A percentile compares a stretch with the other conserved stretches of the same genome.
phyloP scores from a whole-genome alignment of 2,888 invertebrate genomes.

The Drosophila algonquin region DNA sequence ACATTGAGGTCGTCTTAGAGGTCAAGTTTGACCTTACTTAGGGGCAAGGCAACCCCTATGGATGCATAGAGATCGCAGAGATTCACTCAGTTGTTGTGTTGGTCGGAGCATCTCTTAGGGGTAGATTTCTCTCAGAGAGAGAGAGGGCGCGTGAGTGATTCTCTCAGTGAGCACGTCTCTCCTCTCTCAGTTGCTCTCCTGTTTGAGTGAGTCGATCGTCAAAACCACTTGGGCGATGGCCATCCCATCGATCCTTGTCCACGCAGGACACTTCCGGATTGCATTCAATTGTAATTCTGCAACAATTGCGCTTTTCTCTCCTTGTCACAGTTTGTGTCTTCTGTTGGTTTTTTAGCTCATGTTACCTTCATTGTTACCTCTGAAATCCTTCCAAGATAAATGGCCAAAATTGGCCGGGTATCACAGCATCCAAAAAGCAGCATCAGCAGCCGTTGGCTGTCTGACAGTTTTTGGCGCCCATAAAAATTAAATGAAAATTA shows the following conservation, averaged over 20 bases:
- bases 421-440: constrained; percentile 27
- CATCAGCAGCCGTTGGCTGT: constrained; percentile 22
- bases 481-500: constrained; percentile 81
- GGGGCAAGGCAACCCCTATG: constrained; percentile 13
- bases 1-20: constrained; percentile 78
- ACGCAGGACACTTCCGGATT: constrained; percentile 81
- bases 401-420: constrained; percentile 46
- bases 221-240: constrained; percentile 61
- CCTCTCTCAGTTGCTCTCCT: constrained; percentile 20
- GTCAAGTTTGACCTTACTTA: constrained; percentile 64
- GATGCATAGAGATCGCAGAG: constrained; percentile 17
- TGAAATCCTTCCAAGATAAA: constrained; percentile 40
- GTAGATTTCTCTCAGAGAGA: constrained; percentile 3
- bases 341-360: constrained; percentile 82
- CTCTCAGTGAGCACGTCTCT: constrained; percentile 2
- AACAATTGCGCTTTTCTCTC: constrained; percentile 70
- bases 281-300: constrained; percentile 65
- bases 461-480: constrained; percentile 67
- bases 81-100: constrained; percentile 30
- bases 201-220: background rate
- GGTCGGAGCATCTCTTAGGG: constrained; percentile 8
- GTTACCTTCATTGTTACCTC: constrained; percentile 66
- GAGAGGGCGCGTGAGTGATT: background rate
- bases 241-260: constrained; percentile 70
- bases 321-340: constrained; percentile 55